Conservation (phyloP, 1,140 invertebrate genomes). For the Drosophila obscura region DNA sequence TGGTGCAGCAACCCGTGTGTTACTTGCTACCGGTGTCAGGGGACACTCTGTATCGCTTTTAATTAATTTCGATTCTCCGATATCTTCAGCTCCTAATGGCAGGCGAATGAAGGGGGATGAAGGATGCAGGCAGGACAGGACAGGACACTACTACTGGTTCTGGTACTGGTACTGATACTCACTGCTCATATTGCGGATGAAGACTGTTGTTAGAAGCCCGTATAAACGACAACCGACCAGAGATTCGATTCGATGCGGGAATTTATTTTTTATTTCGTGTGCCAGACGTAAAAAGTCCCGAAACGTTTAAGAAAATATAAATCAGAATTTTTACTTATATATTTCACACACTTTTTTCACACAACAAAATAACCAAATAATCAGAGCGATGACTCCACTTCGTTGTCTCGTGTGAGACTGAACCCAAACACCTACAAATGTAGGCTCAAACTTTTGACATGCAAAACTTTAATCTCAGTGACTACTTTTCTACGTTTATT, state of each 20-base stretch:
- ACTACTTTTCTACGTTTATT: slow-evolving; percentile 28
- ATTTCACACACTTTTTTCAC: neutral
- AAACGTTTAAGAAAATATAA: slow-evolving; percentile 17
- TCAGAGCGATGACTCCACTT: no score
- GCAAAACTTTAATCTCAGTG: slow-evolving; percentile 7
- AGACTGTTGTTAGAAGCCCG: no score
- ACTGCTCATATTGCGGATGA: slow-evolving; percentile 76
- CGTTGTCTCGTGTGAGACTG: no score
- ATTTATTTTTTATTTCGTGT: neutral
- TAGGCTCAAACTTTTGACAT: no score
- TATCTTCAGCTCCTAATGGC: slow-evolving; percentile 6
- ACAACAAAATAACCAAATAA: no score
- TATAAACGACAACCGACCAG: slow-evolving; percentile 21
- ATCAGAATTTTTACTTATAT: slow-evolving; percentile 15
- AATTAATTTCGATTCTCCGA: neutral
- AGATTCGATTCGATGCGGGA: neutral
- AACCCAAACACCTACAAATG: no score
- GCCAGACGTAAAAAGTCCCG: no score
- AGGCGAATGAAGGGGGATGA: neutral
- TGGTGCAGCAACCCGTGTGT: neutral
- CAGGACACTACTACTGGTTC: neutral
- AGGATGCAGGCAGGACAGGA: slow-evolving; percentile 14
- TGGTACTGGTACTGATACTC: slow-evolving; percentile 47
- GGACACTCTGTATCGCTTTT: slow-evolving; percentile 13
- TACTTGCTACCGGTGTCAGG: neutral